These are phyloP conservation scores for Acronicta leporina DNA, from an alignment of 2,888 invertebrate species.

Conservation along the genomic window DNA sequence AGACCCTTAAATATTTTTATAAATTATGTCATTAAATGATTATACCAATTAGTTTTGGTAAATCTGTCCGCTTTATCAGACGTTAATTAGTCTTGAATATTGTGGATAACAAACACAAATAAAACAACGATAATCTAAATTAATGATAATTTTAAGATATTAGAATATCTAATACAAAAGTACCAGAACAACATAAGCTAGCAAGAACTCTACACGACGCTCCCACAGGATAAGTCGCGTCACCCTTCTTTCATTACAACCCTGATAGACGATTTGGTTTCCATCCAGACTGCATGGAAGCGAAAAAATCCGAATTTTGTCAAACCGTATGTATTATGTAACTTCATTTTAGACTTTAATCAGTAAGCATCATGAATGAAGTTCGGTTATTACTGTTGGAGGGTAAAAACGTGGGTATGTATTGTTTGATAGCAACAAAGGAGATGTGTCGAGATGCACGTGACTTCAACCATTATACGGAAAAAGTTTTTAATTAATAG, in stretches of 20 bases:
- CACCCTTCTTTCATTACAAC: constrained; percentile 65
- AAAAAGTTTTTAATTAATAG: constrained; percentile 71
- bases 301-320: constrained; percentile 31
- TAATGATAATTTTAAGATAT: neutral
- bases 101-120: neutral
- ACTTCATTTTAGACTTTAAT: constrained; percentile 8
- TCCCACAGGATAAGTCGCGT: constrained; percentile 61
- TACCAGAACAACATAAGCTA: constrained; percentile 41
- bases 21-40: too few relatives aligned
- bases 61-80: too few relatives aligned
- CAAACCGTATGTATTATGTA: neutral
- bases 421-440: constrained; percentile 70
- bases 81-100: too few relatives aligned
- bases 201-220: constrained; percentile 12
- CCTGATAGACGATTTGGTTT: constrained; percentile 75
- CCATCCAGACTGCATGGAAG: constrained; percentile 62
- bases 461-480: constrained; percentile 69
- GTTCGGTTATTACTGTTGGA: constrained; percentile 6
- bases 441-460: constrained; percentile 69
- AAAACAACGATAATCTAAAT: neutral
- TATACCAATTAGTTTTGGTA: too few relatives aligned
- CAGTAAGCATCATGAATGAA: neutral
- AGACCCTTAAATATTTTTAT: too few relatives aligned
- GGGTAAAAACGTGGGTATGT: constrained; percentile 33
- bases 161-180: constrained; percentile 46